Base-by-base conservation (phyloP, 2,797 vertebrate genomes). In the Pantherophis vulpinus region DNA sequence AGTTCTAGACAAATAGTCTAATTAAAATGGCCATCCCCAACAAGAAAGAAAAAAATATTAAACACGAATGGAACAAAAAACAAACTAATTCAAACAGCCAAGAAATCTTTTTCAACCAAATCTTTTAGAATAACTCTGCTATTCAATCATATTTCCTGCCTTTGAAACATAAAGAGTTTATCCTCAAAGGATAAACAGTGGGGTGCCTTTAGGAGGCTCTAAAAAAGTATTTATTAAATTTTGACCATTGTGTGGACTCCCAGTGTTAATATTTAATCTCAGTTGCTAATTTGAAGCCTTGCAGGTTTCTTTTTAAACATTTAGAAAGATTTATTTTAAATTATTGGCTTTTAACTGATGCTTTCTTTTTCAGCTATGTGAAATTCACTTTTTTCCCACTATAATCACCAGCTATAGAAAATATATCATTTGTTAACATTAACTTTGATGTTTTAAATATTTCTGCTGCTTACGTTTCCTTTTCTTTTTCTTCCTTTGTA, bases 61-160 rank as follows among this genome's bases (percentile, higher is more conserved):
- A 7, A 27, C 54, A 89, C 37, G 94, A 93, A 74, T 54, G 91
- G 90, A 91, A 94, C n/a, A 95, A 93, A 95, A 94, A 93, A 83
- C 25, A 59, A 74, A 93, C 42, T 3, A 4, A 93, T 90, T 11
- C 42, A 91, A 94, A 94, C 94, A 0, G 16, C 32, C 23, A 60
- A 70, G 92, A 79, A 42, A 25, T 23, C 4, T 10, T 0, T 0
- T 32, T 32, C 61, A 16, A 32, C n/a, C 87, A 90, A 66, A 79
- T 61, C 92, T 66, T 94, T 74, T 55, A 59, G 79, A 90, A 90
- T 86, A 47, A 25, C 13, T 0, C 66, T 27, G 8, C 93, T 93
- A 96, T 96, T 96, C 94, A 97, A 18, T 94, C 94, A 94, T 90
- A 89, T 93, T 94, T 94, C 93, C 95, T 93, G 59, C 61, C 94